Evolutionary conservation across 2,888 invertebrate species (phyloP), one percentile per base, ranked within the genome.

Genomic region (Desoria tigrina): DNA sequence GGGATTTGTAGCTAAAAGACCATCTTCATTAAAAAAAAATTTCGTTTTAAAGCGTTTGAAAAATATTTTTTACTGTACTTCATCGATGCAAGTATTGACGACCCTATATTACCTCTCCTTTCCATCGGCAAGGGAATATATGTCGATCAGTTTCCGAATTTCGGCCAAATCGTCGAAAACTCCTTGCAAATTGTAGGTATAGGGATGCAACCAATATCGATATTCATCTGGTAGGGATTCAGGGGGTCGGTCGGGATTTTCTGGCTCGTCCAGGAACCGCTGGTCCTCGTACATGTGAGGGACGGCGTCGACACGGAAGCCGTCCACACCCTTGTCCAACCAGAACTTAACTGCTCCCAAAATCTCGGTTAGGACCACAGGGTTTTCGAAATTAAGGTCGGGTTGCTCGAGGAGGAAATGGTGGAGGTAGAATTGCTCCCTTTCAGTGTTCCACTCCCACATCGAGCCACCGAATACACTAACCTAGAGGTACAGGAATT

Each of bases 331-430:
- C 2, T 87, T 82, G 3, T 85, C 82, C 71, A 94, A 78, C 86
- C 94, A 91, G 73, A 85, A 85, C 45, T 82, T 80, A 1, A 95
- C 79, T 0, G 89, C 88, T 0, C 83, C 81, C 67, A 83, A 78
- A 72, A 92, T 87, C 78, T 86, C 86, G 1, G 83, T 78, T 1
- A 87, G 83, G 0, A 92, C 90, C 0, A 80, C 78, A 0, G 83
- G 81, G 77, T 91, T 89, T 64, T 86, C 83, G 83, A 89, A 91
- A 82, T 94, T 92, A 2, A 96, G 84, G 79, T 94, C 92, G 0
- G 94, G 90, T 77, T 87, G 86, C 18, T 84, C 82, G 0, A 79
- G 80, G 0, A 84, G 84, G 77, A 88, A 89, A 77, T 90, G 90
- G 67, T 92, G 90, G 59, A 92, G 85, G 79, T 92, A 93, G 81